A percentile compares a stretch with the other conserved stretches of the same genome.
Conservation (phyloP, 2,113 vertebrate genomes). For the Mobula birostris region DNA sequence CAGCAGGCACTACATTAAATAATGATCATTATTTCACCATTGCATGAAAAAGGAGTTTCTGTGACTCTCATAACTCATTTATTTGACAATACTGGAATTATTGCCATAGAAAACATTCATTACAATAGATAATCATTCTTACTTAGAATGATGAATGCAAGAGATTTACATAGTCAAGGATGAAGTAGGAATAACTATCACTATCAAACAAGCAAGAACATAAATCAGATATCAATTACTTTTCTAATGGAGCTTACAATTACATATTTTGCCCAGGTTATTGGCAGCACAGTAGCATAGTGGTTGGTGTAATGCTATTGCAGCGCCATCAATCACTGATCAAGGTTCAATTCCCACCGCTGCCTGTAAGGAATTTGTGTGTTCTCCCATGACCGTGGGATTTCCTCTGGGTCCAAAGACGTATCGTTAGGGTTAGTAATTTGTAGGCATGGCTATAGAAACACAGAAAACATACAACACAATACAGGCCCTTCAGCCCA, state of each 20-base stretch:
- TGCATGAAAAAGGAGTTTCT: not conserved
- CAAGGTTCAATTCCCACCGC: too few species aligned
- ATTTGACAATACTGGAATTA: not conserved
- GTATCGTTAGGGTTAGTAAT: too few species aligned
- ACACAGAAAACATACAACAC: too few species aligned
- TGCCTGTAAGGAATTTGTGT: too few species aligned
- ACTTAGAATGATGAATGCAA: not conserved
- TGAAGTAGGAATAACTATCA: not conserved
- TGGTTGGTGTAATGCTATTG: too few species aligned
- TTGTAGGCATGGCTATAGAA: too few species aligned
- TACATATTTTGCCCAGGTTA: not conserved
- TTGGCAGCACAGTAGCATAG: not conserved
- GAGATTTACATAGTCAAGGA: not conserved
- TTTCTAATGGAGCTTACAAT: not conserved
- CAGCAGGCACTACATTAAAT: constrained; percentile 3
- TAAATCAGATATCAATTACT: not conserved
- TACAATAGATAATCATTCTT: not conserved
- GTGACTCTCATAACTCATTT: not conserved
- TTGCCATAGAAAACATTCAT: not conserved
- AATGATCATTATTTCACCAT: constrained; percentile 13
- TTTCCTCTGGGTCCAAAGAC: too few species aligned
- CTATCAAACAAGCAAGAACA: not conserved
- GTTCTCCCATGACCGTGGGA: too few species aligned
- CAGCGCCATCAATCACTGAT: too few species aligned
- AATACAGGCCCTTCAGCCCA: too few species aligned